Base-by-base conservation (phyloP, 1,140 invertebrate genomes). In the Halotydeus destructor region DNA sequence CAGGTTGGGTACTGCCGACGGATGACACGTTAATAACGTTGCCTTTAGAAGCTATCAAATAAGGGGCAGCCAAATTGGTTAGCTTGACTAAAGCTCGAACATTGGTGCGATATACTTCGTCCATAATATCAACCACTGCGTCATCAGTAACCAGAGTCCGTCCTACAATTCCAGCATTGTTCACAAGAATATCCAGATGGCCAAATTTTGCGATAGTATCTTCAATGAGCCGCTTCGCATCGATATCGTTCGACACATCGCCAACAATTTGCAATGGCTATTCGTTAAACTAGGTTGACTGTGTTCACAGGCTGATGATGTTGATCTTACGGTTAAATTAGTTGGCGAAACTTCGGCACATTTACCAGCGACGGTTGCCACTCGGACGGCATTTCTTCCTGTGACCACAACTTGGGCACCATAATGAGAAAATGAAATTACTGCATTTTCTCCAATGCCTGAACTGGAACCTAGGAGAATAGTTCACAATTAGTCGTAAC, bases 21-120 rank as follows among this genome's bases (percentile, higher is more conserved):
- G 82, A 88, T 2, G 82, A 88, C 1, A 89, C 74, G 57, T 88
- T 89, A 0, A 93, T 77, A 50, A 86, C 75, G 48, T 72, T 77
- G 19, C 82, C 82, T 57, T 81, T 78, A 0, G 72, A 71, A 58
- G 75, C 68, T 3, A 82, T 61, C 12, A 93, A 60, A 59, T 86
- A 68, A 1, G 84, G 83, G 0, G 77, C 72, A 25, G 78, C 76
- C 37, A 86, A 53, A 68, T 75, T 75, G 1, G 78, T 85, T 43
- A 89, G 19, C n/a, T 47, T 22, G 9, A 47, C 14, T 4, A 30
- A 16, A 16, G 41, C 6, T 21, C 41, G 23, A n/a, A 47, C 18
- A 34, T 47, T 46, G 4, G 26, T 14, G 14, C 16, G 3, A 8
- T 24, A 35, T 3, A 38, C 26, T 6, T 18, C 5, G 8, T 47